Evolutionary conservation across 2,888 invertebrate species (phyloP), one percentile per base, ranked within the genome.

Genomic region (Drosophila neotestacea): DNA sequence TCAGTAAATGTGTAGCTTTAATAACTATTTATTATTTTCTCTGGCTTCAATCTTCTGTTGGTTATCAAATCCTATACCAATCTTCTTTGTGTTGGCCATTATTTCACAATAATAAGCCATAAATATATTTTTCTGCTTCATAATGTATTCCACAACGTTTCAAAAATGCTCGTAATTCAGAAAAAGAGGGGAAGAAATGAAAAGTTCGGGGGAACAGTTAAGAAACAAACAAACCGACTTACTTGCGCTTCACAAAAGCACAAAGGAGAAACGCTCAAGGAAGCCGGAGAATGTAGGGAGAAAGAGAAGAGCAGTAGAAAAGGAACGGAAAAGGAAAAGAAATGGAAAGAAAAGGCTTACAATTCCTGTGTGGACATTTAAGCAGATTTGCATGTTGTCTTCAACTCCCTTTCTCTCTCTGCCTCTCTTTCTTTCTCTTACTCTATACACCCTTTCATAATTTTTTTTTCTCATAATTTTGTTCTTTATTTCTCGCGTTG

Each of bases 321-420:
- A 27, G 30, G 38, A 10, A 13, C 4, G 36, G 16, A 38, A 34
- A 3, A 13, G 36, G 10, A 56, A 27, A 28, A 28, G 6, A 7
- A 16, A 16, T 16, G 16, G 16, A 59, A 88, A 79, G 86, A 47
- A 47, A 47, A 48, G 55, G 79, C 89, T 85, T 85, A 82, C 77
- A 50, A 88, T 85, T 85, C 76, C 58, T 48, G 79, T 70, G 62
- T 47, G 78, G 76, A 89, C 82, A 85, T 77, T 89, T 85, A 89
- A 89, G 89, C 87, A 87, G 84, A 84, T 89, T 84, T 84, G 70
- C 75, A 68, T 84, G 73, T 73, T 88, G 73, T 87, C 72, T 70
- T 72, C 67, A 52, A 51, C 48, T 59, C 47, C 30, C 22, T 22
- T 4, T 10, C 59, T 11, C 36, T 11, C 27, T 44, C 52, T 42